Percentiles rank a stretch among this genome's conserved stretches.
phyloP scores from a whole-genome alignment of 2,888 invertebrate species.

The Xestia xanthographa region DNA sequence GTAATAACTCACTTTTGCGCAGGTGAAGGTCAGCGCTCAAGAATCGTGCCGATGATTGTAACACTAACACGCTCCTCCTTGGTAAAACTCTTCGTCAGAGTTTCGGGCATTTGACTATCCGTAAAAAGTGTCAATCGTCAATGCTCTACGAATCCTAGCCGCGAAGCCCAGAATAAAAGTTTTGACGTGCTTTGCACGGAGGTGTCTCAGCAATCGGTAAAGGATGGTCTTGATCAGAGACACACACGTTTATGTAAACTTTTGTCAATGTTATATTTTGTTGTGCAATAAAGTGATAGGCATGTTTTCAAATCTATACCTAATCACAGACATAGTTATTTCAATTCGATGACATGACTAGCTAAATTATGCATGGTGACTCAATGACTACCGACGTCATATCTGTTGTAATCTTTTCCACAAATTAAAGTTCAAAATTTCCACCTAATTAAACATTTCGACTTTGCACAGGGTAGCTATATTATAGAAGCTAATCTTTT shows the following conservation, averaged over 20 bases:
- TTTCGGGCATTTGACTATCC: background rate
- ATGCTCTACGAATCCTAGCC: background rate
- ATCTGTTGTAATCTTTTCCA: slow-evolving; percentile 25
- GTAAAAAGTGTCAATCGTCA: background rate
- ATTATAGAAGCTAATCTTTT: background rate
- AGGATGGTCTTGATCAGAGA: background rate
- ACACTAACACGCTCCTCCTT: too few relatives aligned
- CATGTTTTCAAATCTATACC: slow-evolving; percentile 2
- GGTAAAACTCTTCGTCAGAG: background rate
- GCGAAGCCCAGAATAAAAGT: too few relatives aligned
- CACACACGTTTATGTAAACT: background rate
- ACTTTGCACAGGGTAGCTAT: slow-evolving; percentile 24
- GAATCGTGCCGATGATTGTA: too few relatives aligned
- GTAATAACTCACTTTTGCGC: too few relatives aligned
- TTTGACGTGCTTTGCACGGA: background rate
- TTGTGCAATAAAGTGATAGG: slow-evolving; percentile 33
- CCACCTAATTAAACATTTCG: background rate
- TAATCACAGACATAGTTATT: slow-evolving; percentile 31
- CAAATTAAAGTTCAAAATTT: slow-evolving; percentile 3
- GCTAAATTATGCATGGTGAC: slow-evolving; percentile 19
- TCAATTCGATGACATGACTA: slow-evolving; percentile 34
- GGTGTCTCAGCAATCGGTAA: background rate
- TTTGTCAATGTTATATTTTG: background rate
- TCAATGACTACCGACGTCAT: slow-evolving; percentile 23
- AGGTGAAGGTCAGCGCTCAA: too few relatives aligned